Percentiles rank a stretch among this genome's conserved stretches.
Conservation (phyloP, 2,888 invertebrate species). For the Plebejus melissa region DNA sequence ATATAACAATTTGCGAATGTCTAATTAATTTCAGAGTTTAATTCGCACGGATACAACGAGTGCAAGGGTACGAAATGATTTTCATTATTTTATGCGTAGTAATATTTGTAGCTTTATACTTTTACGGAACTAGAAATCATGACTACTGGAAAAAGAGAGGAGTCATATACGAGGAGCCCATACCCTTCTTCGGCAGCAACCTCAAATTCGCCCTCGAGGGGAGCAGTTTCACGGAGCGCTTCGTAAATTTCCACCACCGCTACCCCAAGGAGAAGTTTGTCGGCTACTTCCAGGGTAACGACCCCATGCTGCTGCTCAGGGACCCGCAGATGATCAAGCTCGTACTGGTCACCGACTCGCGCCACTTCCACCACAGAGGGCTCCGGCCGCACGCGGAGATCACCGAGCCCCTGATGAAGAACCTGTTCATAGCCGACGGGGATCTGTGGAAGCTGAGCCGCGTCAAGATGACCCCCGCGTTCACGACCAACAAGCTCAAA, state of each 20-base stretch:
- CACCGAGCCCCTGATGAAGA: conserved; percentile 47
- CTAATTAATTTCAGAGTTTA: neutral
- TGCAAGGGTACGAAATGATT: conserved; percentile 6
- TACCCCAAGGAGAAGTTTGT: conserved; percentile 54
- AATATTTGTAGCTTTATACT: conserved; percentile 42
- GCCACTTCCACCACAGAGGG: conserved; percentile 51
- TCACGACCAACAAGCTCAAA: conserved; percentile 38
- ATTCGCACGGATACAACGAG: neutral
- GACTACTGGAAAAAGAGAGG: conserved; percentile 52
- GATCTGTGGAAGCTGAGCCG: conserved; percentile 56
- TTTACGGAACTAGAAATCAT: conserved; percentile 48
- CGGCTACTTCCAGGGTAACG: conserved; percentile 51
- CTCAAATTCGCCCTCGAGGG: conserved; percentile 44
- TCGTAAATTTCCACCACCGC: conserved; percentile 48
- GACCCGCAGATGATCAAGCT: conserved; percentile 49
- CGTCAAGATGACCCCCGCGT: conserved; percentile 55
- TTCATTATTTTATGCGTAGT: neutral
- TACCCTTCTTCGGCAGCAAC: conserved; percentile 51
- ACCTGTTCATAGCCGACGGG: conserved; percentile 53
- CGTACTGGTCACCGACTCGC: conserved; percentile 51
- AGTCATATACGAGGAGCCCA: conserved; percentile 48
- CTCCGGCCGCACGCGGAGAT: conserved; percentile 43
- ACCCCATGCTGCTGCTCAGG: conserved; percentile 51
- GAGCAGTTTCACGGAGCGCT: conserved; percentile 45
- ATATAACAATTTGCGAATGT: neutral